Base-by-base conservation (phyloP, 2,888 invertebrate species). In the Alitta virens region DNA sequence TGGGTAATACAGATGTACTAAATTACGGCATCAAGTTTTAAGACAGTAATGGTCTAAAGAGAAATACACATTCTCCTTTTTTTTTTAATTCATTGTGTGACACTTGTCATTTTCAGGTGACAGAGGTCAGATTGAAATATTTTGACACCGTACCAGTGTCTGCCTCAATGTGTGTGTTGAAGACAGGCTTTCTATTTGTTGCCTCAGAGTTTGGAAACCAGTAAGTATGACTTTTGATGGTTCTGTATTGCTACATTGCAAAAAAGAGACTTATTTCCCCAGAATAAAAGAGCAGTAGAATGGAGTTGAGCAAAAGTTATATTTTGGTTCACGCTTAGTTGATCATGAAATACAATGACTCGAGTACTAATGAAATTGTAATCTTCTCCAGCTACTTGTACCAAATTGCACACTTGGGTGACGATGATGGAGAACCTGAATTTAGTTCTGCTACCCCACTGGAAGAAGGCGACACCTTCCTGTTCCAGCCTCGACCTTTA, bases 121-220 rank as follows among this genome's bases (percentile, higher is more conserved):
- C 96, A 0, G 98, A 99, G 85, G 97, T 99, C 68, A 95, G 96
- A 76, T 84, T 99, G 14, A 99, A 99, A 79, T 99, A 99, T 83
- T 99, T 99, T 83, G 99, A 99, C 80, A 99, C 99, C 0, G 96
- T 98, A 2, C 97, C 99, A 7, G 94, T 97, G 2, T 94, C 99
- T 0, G 88, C 92, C 21, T 89, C 96, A 0, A 92, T 99, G 92
- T 97, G 97, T 84, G 98, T 99, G 27, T 84, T 99, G 65, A 98
- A 98, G 82, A 98, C 98, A 62, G 99, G 99, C 1, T 99, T 99
- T 81, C 84, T 99, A 21, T 99, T 99, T 85, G 92, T 98, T 12
- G 98, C 98, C 1, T 91, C 94, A 27, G 99, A 99, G 84, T 99
- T 98, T 87, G 98, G 98, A 74, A 99, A 99, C 85, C 99, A 99